Conservation (phyloP, 1,140 invertebrate species). For the Eciton burchellii region DNA sequence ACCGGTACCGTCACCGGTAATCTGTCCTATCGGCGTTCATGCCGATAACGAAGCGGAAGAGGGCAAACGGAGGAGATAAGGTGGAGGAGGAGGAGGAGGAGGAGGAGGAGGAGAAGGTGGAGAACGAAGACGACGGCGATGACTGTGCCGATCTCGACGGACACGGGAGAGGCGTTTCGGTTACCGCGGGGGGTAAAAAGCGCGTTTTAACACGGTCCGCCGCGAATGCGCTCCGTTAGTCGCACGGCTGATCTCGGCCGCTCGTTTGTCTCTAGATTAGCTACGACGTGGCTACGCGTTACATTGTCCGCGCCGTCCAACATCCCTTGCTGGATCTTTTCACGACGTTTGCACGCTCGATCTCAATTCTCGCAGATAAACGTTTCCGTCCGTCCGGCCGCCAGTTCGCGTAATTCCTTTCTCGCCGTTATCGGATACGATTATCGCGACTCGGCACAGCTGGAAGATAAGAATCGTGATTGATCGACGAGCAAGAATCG, state of each 20-base stretch:
- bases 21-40: constrained; percentile 66
- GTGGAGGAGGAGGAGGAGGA: no score
- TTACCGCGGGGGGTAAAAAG: constrained; percentile 76
- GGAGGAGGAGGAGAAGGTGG: constrained; percentile 31
- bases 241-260: constrained; percentile 35
- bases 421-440: constrained; percentile 52
- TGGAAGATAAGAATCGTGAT: constrained; percentile 58
- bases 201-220: constrained; percentile 56
- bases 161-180: constrained; percentile 82
- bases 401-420: constrained; percentile 43
- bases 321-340: neutral
- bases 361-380: constrained; percentile 10
- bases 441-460: constrained; percentile 48
- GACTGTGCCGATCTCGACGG: constrained; percentile 75
- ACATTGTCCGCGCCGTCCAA: constrained; percentile 30
- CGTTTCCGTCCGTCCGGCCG: constrained; percentile 26
- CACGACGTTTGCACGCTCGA: neutral
- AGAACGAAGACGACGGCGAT: constrained; percentile 62
- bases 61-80: no score
- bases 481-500: constrained; percentile 34
- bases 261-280: constrained; percentile 60
- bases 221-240: constrained; percentile 50
- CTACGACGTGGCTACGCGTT: constrained; percentile 22
- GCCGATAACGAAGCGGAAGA: constrained; percentile 57
- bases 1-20: constrained; percentile 51